phyloP scores from a whole-genome alignment of 2,888 invertebrate genomes.

The Phengaris alcon region DNA sequence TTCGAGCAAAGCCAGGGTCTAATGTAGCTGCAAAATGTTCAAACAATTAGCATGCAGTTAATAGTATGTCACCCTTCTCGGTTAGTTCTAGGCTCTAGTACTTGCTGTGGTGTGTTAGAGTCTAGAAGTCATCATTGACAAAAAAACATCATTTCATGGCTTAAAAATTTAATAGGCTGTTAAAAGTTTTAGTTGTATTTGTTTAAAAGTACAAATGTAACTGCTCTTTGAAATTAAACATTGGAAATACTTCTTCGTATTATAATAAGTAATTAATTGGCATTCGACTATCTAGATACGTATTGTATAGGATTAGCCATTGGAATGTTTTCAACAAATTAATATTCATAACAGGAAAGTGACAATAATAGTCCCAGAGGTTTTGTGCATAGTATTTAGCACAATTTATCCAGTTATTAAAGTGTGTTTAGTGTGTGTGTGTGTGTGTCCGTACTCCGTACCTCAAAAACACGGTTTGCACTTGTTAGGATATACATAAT shows the following conservation, averaged over 20 bases:
- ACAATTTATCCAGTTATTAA: not conserved
- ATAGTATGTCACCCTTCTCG: not conserved
- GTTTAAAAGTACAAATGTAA: no score
- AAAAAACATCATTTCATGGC: no score
- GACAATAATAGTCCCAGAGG: not conserved
- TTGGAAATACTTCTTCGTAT: no score
- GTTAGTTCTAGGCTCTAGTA: not conserved
- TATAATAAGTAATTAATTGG: no score
- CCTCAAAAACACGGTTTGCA: not conserved
- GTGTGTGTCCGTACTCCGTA: not conserved
- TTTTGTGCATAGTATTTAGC: conserved; percentile 2
- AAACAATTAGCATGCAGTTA: not conserved
- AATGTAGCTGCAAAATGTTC: not conserved
- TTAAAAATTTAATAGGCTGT: no score
- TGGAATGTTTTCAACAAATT: not conserved
- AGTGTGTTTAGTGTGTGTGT: conserved; percentile 3
- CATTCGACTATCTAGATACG: not conserved
- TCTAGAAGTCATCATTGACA: not conserved
- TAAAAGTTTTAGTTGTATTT: no score
- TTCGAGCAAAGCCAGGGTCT: not conserved
- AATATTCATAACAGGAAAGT: conserved; percentile 7
- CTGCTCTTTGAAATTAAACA: no score
- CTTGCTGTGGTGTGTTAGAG: not conserved
- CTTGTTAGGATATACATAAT: no score
- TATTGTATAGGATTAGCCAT: not conserved